Conservation (phyloP, 2,888 invertebrate genomes). For the Hemithea aestivaria region DNA sequence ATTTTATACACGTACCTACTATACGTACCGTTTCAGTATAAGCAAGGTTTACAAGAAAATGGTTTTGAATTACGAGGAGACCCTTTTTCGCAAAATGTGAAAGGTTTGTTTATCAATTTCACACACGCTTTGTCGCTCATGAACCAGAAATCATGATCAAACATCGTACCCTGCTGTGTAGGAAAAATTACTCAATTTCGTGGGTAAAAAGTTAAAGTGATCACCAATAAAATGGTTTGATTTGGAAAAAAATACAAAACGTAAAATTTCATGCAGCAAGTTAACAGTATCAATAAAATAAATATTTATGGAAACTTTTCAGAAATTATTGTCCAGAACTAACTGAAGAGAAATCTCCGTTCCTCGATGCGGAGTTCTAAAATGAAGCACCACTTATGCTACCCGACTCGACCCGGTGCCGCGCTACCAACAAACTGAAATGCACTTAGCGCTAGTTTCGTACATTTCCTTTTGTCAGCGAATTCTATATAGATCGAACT, state of each 20-base stretch:
- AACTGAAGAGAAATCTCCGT: constrained; percentile 16
- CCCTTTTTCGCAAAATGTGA: constrained; percentile 32
- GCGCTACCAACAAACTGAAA: constrained; percentile 27
- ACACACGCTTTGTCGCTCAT: constrained; percentile 19
- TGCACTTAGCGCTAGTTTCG: constrained; percentile 18
- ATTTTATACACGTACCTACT: too few species aligned
- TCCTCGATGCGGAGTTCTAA: constrained; percentile 25
- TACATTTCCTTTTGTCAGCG: neutral
- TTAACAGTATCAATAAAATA: neutral
- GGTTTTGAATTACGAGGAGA: constrained; percentile 39
- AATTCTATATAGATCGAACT: too few species aligned
- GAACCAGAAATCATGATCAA: constrained; percentile 11
- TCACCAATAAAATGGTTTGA: too few species aligned
- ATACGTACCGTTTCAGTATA: too few species aligned
- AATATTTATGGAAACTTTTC: constrained; percentile 14
- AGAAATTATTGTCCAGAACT: constrained; percentile 11
- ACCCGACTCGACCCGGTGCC: constrained; percentile 36
- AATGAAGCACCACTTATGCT: constrained; percentile 32
- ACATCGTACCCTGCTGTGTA: constrained; percentile 10
- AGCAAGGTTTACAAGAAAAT: constrained; percentile 32
- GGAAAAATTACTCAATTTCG: too few species aligned
- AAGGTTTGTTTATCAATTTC: constrained; percentile 26
- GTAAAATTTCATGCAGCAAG: too few species aligned
- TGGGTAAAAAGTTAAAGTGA: too few species aligned
- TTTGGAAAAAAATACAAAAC: neutral